A percentile compares a stretch with the other conserved stretches of the same genome.
Conservation (phyloP, 2,888 invertebrate species). For the Apoda limacodes region DNA sequence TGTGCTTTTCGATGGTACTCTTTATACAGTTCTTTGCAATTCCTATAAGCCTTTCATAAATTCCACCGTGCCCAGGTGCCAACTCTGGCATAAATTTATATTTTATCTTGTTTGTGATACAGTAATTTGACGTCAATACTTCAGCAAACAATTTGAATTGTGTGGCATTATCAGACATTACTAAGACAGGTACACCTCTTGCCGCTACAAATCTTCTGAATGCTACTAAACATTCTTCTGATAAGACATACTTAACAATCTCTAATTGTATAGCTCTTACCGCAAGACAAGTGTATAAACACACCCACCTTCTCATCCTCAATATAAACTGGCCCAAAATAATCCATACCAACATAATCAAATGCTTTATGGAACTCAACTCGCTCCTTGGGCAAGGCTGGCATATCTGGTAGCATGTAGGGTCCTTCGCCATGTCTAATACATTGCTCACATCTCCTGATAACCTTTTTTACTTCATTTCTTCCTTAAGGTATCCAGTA, state of each 20-base stretch:
- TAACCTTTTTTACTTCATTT: conserved; percentile 5
- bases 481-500: conserved; percentile 10
- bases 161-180: conserved; percentile 5
- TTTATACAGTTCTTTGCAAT: conserved; percentile 11
- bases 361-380: conserved; percentile 7
- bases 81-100: conserved; percentile 12
- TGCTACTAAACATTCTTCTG: conserved; percentile 3
- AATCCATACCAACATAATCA: conserved; percentile 8
- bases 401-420: conserved; percentile 7
- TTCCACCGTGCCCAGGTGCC: conserved; percentile 14
- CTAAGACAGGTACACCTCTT: neutral
- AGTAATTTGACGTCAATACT: conserved; percentile 1
- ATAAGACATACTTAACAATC: conserved; percentile 1
- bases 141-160: conserved; percentile 4
- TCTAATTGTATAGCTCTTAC: conserved; percentile 5
- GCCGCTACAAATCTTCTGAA: neutral
- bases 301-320: conserved; percentile 2
- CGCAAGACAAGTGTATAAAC: conserved; percentile 3
- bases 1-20: conserved; percentile 9
- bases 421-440: conserved; percentile 14
- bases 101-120: conserved; percentile 6
- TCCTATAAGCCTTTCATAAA: conserved; percentile 12
- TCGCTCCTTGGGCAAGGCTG: conserved; percentile 12
- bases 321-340: conserved; percentile 5
- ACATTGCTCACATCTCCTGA: conserved; percentile 8